Conservation (phyloP, 1,140 invertebrate species). For the Hyles euphorbiae region DNA sequence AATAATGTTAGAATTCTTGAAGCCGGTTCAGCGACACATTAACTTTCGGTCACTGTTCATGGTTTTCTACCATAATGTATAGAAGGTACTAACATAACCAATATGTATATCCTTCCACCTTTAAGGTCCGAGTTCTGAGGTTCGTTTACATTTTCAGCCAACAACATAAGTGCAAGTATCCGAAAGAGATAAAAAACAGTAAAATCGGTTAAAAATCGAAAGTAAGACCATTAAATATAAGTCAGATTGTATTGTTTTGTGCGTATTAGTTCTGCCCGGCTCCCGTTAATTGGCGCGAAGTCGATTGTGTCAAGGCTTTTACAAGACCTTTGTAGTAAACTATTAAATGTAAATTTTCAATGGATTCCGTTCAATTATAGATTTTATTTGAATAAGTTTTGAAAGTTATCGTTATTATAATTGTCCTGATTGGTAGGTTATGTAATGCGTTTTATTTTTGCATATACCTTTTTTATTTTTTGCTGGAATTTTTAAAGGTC, state of each 20-base stretch:
- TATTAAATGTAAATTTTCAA: conserved; percentile 7
- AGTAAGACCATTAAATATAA: background rate
- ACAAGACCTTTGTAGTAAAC: conserved; percentile 2
- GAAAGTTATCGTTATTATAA: too few species aligned
- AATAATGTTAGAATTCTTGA: too few species aligned
- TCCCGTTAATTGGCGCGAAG: conserved; percentile 2
- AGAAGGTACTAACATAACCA: too few species aligned
- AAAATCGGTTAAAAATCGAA: background rate
- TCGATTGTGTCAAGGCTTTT: conserved; percentile 5
- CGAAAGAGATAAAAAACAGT: too few species aligned
- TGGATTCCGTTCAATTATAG: conserved; percentile 6
- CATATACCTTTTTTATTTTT: background rate
- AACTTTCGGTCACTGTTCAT: too few species aligned
- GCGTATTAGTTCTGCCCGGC: conserved; percentile 3
- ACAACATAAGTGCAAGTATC: too few species aligned
- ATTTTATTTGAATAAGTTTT: background rate
- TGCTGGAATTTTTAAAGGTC: background rate
- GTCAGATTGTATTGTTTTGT: conserved; percentile 1
- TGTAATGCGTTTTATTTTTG: conserved; percentile 1
- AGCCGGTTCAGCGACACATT: too few species aligned
- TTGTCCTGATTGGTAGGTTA: too few species aligned
- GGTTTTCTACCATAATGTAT: too few species aligned
- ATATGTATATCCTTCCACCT: too few species aligned
- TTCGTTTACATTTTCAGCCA: too few species aligned
- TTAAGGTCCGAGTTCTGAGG: too few species aligned